Percentiles rank a stretch among this genome's conserved stretches.
phyloP scores from a whole-genome alignment of 2,113 vertebrate species.

The Pedetes capensis region DNA sequence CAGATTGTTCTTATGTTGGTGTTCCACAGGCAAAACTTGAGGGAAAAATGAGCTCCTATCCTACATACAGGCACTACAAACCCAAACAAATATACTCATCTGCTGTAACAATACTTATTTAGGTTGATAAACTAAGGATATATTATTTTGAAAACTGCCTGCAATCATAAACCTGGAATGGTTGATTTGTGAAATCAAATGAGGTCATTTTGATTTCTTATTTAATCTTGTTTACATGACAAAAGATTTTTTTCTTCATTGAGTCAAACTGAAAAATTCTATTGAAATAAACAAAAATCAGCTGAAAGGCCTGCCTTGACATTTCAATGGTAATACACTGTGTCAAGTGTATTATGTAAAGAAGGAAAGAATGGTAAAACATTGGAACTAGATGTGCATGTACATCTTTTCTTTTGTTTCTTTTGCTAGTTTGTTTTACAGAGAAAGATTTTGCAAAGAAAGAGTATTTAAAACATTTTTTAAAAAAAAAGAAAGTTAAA shows the following conservation, averaged over 20 bases:
- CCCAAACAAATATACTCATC: background rate
- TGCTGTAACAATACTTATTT: background rate
- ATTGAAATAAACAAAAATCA: background rate
- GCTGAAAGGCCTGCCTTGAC: background rate
- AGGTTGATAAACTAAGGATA: background rate
- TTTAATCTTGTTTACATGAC: too few species aligned
- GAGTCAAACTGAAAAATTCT: background rate
- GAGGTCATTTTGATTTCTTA: background rate
- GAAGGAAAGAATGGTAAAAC: background rate
- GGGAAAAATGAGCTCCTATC: background rate
- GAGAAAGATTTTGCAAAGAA: background rate
- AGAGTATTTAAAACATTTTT: background rate
- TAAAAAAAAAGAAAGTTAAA: background rate
- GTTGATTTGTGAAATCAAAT: background rate
- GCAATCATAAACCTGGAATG: background rate
- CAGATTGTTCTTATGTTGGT: background rate
- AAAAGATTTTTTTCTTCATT: background rate
- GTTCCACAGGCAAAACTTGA: background rate
- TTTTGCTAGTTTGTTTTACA: background rate
- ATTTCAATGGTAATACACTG: background rate
- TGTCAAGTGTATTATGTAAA: background rate
- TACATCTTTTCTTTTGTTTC: background rate
- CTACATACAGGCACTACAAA: background rate
- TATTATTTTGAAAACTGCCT: background rate
- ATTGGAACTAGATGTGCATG: background rate